Conservation (phyloP, 2,113 vertebrate species). For the Microcebus ravelobensis region DNA sequence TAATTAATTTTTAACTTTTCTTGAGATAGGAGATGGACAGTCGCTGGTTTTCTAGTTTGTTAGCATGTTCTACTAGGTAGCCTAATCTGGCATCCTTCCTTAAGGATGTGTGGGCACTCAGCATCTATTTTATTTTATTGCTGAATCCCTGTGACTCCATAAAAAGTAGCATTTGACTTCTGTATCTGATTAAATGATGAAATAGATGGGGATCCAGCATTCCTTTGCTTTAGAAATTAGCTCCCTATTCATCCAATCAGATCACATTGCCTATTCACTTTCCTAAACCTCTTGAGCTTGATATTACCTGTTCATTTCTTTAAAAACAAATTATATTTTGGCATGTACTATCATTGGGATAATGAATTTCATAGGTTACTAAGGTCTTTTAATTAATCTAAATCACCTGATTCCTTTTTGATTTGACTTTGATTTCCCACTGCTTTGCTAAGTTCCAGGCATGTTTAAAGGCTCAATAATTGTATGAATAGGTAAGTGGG, state of each 20-base stretch:
- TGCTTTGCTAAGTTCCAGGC: not conserved
- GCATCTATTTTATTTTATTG: not conserved
- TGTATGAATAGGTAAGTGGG: not conserved
- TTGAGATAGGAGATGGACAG: not conserved
- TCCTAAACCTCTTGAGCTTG: not conserved
- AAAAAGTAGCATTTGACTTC: not conserved
- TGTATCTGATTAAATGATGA: not conserved
- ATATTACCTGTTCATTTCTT: slow-evolving; percentile 12
- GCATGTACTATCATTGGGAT: not conserved
- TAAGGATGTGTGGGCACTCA: not conserved
- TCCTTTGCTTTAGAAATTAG: not conserved
- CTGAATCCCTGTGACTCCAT: not conserved
- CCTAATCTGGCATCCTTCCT: not conserved
- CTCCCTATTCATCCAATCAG: not conserved
- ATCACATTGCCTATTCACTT: not conserved
- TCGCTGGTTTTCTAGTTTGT: not conserved
- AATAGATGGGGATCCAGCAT: not conserved
- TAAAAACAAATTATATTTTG: slow-evolving; percentile 24
- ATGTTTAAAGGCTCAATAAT: not conserved
- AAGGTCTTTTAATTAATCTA: not conserved
- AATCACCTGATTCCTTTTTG: not conserved
- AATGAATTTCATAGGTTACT: not conserved
- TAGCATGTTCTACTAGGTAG: not conserved
- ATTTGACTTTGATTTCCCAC: slow-evolving; percentile 11
- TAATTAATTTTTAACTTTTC: not conserved